Percentiles rank a stretch among this genome's conserved stretches.
Evolutionary conservation across 2,113 vertebrate species (phyloP).

Genomic region (Rattus rattus): DNA sequence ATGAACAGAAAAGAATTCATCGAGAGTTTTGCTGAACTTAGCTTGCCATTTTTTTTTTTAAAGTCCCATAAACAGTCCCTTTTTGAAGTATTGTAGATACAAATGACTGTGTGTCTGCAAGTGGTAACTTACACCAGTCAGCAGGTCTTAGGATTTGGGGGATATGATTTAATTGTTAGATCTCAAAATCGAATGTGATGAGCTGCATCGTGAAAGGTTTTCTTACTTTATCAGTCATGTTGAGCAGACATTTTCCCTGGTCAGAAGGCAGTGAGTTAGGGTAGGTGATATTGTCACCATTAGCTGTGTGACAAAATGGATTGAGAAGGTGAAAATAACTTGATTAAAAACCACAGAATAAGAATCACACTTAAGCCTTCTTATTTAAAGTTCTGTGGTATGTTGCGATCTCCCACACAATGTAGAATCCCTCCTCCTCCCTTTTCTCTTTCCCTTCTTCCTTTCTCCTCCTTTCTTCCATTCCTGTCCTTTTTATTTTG

Average conservation of each 20-base stretch:
- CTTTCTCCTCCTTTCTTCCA: background rate
- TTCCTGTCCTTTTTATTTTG: background rate
- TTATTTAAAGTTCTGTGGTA: conserved; percentile 1
- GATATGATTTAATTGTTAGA: conserved; percentile 23
- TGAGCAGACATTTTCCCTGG: background rate
- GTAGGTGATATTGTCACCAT: background rate
- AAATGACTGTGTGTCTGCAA: conserved; percentile 49
- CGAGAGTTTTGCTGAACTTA: conserved; percentile 34
- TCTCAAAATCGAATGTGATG: background rate
- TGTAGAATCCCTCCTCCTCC: background rate
- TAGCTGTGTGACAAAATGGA: conserved; percentile 3
- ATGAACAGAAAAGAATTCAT: conserved; percentile 34
- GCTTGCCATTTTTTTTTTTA: background rate
- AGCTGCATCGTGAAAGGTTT: background rate
- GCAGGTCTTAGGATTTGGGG: conserved; percentile 19
- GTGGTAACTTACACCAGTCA: background rate
- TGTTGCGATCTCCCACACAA: background rate
- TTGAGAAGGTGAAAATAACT: conserved; percentile 37
- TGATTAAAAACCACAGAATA: conserved; percentile 1
- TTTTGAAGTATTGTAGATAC: conserved; percentile 42
- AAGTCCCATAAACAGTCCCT: background rate
- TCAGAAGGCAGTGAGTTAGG: background rate
- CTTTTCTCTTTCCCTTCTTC: background rate
- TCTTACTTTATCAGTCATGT: background rate
- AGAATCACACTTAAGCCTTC: conserved; percentile 2